Conservation (phyloP, 2,888 invertebrate species). For the Eupithecia subfuscata region DNA sequence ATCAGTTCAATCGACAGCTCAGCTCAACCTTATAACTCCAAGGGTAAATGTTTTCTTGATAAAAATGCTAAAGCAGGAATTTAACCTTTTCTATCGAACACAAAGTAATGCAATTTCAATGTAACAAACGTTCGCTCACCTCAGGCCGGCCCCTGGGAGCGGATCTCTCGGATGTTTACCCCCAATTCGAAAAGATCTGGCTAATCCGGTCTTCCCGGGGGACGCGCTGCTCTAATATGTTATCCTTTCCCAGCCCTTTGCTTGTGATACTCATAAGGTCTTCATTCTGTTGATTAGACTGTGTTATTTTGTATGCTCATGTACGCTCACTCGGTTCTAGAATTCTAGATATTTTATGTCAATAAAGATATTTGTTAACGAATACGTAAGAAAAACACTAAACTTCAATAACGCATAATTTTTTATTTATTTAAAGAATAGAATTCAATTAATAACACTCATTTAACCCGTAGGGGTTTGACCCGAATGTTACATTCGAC, state of each 20-base stretch:
- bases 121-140: slow-evolving; percentile 69
- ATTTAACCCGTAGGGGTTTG: no score
- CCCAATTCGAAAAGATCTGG: slow-evolving; percentile 76
- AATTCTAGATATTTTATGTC: no score
- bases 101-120: slow-evolving; percentile 60
- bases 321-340: neutral
- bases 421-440: no score
- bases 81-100: slow-evolving; percentile 32
- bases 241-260: slow-evolving; percentile 52
- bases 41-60: neutral
- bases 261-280: slow-evolving; percentile 42
- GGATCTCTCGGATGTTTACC: slow-evolving; percentile 70
- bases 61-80: slow-evolving; percentile 4
- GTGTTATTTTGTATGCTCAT: neutral
- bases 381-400: no score
- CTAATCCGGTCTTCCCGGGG: slow-evolving; percentile 69
- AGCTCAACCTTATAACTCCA: neutral
- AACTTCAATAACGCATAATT: no score
- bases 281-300: slow-evolving; percentile 26
- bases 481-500: no score
- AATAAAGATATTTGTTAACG: no score
- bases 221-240: slow-evolving; percentile 62
- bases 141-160: slow-evolving; percentile 59
- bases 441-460: no score
- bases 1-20: slow-evolving; percentile 8